These are phyloP conservation scores for Fulica atra DNA, from an alignment of 2,113 vertebrate species.

Conservation along the genomic window DNA sequence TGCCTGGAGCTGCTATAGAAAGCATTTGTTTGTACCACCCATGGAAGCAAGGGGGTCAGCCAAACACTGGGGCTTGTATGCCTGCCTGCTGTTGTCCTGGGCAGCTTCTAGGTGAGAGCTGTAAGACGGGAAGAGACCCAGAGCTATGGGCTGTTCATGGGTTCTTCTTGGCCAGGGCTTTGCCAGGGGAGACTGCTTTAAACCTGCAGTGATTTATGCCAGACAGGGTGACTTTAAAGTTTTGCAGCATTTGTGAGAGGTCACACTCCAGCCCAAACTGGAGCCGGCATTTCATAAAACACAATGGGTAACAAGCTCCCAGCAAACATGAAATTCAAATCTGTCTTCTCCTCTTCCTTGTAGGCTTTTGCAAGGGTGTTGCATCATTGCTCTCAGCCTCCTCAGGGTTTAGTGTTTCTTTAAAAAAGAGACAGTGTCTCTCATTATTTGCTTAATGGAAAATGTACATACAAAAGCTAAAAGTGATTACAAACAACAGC, in stretches of 20 bases:
- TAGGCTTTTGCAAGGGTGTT: not conserved
- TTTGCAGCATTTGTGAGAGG: not conserved
- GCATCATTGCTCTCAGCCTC: not conserved
- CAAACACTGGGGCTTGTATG: rapidly evolving
- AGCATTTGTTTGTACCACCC: not conserved
- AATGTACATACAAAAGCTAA: not conserved
- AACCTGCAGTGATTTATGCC: not conserved
- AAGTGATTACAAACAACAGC: not conserved
- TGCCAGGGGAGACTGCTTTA: not conserved
- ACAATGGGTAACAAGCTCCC: not conserved
- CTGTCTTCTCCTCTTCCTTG: not conserved
- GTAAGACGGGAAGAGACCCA: not conserved
- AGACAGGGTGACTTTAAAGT: not conserved
- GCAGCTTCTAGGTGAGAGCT: not conserved
- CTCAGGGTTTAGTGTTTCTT: not conserved
- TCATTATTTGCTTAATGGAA: not conserved
- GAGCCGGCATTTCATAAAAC: not conserved
- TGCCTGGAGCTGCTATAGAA: not conserved
- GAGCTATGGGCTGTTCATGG: not conserved
- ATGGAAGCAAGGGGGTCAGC: not conserved
- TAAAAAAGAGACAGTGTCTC: not conserved
- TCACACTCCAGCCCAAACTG: not conserved
- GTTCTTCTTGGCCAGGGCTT: not conserved
- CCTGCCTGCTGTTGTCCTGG: not conserved
- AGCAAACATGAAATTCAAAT: not conserved